Conservation (phyloP, 2,888 invertebrate genomes). For the Cheilosia vernalis region DNA sequence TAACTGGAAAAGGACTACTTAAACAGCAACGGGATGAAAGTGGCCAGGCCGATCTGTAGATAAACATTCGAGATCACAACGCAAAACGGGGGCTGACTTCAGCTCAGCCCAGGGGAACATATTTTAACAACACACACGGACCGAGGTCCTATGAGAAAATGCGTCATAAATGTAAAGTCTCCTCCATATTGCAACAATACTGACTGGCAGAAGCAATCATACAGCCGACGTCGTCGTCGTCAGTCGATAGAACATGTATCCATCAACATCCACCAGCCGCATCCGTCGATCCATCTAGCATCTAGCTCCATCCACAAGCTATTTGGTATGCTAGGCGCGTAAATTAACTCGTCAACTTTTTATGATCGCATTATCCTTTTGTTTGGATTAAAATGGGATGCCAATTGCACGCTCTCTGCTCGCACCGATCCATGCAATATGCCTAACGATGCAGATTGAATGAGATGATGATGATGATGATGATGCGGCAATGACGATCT, state of each 20-base stretch:
- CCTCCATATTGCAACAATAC: conserved; percentile 31
- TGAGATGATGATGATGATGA: conserved; percentile 44
- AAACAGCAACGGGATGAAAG: conserved; percentile 33
- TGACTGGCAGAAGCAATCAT: conserved; percentile 53
- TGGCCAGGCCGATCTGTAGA: conserved; percentile 10
- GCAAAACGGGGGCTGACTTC: conserved; percentile 40
- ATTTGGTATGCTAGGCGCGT: conserved; percentile 78
- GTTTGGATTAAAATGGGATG: conserved; percentile 75
- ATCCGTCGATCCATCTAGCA: conserved; percentile 27
- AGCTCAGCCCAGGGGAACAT: conserved; percentile 59
- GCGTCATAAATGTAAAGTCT: conserved; percentile 72
- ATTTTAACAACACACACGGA: conserved; percentile 37
- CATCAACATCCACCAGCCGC: conserved; percentile 33
- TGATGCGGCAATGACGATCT: conserved; percentile 33
- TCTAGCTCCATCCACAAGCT: conserved; percentile 52
- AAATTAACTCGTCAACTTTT: conserved; percentile 79
- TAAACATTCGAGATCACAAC: conserved; percentile 16
- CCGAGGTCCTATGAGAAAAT: conserved; percentile 71
- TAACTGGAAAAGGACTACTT: conserved; percentile 30
- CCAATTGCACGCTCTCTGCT: conserved; percentile 61
- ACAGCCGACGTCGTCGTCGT: conserved; percentile 17
- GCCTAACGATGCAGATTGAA: conserved; percentile 68
- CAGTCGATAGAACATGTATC: conserved; percentile 16
- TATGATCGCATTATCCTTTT: conserved; percentile 76
- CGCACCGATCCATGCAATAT: conserved; percentile 40